phyloP scores from a whole-genome alignment of 2,113 vertebrate species.

The Onychorhynchus coronatus region DNA sequence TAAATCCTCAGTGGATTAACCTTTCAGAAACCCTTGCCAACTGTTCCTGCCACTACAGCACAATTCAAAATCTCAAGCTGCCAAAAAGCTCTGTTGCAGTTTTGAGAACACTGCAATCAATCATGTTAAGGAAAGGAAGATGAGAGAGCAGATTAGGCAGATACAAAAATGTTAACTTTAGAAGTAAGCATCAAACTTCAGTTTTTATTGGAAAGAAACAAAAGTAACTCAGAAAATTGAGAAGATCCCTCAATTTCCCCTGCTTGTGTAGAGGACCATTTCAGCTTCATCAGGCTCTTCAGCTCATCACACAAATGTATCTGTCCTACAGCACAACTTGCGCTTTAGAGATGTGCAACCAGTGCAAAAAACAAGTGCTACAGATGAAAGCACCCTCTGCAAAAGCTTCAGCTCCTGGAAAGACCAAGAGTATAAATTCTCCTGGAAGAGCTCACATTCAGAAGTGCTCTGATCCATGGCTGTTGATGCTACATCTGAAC shows the following conservation, averaged over 20 bases:
- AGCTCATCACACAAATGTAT: background rate
- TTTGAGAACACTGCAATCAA: conserved; percentile 58
- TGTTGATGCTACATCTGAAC: background rate
- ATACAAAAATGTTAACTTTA: conserved; percentile 19
- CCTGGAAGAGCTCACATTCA: background rate
- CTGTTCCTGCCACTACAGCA: conserved; percentile 56
- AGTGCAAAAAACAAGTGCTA: background rate
- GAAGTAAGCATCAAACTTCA: background rate
- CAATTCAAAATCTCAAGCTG: conserved; percentile 63
- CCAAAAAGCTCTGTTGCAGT: conserved; percentile 46
- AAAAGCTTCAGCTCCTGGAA: background rate
- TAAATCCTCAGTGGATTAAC: conserved; percentile 62
- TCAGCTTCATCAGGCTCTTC: background rate
- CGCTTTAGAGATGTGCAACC: background rate
- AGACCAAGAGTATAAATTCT: background rate
- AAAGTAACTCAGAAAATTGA: background rate
- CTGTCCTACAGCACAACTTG: background rate
- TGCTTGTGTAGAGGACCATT: background rate
- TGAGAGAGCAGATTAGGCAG: conserved; percentile 48
- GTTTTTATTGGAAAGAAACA: background rate
- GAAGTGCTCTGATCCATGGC: background rate
- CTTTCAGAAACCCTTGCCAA: conserved; percentile 58
- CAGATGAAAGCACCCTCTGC: background rate
- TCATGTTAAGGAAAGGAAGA: conserved; percentile 49
- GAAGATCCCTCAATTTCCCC: background rate